Base-by-base conservation (phyloP, 2,113 vertebrate species). In the Chamaea fasciata region DNA sequence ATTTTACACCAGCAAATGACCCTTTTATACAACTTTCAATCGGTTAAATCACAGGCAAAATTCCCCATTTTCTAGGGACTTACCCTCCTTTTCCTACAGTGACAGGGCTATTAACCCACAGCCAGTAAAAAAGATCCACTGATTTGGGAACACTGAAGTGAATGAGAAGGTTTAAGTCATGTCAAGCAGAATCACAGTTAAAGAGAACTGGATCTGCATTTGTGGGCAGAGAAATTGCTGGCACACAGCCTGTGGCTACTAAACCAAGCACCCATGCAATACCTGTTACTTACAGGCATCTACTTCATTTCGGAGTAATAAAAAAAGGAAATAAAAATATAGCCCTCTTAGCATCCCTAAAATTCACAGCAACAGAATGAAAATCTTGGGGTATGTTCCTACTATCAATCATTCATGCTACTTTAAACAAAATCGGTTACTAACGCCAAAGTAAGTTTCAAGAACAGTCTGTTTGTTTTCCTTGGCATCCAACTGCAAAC, bases 401-500 rank as follows among this genome's bases (percentile, higher is more conserved):
- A 37, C 42, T 90, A 85, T 83, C 83, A 90, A 92, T 97, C 83
- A 91, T 91, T 95, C 89, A 87, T 13, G 62, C 84, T 93, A 59
- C 84, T 96, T 96, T 90, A 97, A 94, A 95, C 92, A 94, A 91
- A 92, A 86, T 62, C 7, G 33, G 87, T 89, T 67, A 44, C 92
- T 49, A 84, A 90, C 0, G 57, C 74, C 89, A 89, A 95, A 96
- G 81, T 59, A 73, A 82, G 82, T 94, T 94, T 95, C 69, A 68
- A 95, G 92, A 97, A 97, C 95, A 97, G 93, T 73, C 87, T 94
- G 92, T 95, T 94, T 97, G 67, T 96, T 98, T 97, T 96, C 86
- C 94, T 95, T 97, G 98, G 97, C 96, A 91, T 89, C 62, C 59
- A 90, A 73, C 62, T 95, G 75, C 90, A 96, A 96, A 97, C 88